Evolutionary conservation across 2,888 invertebrate genomes (phyloP).

Genomic region (Lycaena phlaeas): DNA sequence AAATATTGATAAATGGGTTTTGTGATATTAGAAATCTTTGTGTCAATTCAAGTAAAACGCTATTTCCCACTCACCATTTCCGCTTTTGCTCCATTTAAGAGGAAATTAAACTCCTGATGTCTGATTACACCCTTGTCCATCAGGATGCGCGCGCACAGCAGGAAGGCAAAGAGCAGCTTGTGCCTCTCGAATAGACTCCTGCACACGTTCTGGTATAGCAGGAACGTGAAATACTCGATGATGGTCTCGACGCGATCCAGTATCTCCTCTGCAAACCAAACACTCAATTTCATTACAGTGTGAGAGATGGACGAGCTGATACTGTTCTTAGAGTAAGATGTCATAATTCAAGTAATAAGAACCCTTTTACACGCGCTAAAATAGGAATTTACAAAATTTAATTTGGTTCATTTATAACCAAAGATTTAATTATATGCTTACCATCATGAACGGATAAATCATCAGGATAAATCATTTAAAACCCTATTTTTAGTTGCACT

Average conservation of each 20-base stretch:
- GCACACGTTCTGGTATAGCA: conserved; percentile 89
- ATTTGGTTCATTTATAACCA: no score
- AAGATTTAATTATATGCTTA: no score
- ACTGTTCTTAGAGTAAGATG: background rate
- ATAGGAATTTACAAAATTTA: no score
- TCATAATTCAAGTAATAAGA: background rate
- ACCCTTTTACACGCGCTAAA: no score
- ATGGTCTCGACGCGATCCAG: conserved; percentile 83
- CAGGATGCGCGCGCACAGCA: conserved; percentile 79
- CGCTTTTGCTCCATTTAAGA: conserved; percentile 82
- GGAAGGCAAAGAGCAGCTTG: conserved; percentile 88
- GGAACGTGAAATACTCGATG: conserved; percentile 86
- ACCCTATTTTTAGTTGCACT: no score
- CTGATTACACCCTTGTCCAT: conserved; percentile 75
- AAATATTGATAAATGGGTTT: no score
- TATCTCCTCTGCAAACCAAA: conserved; percentile 72
- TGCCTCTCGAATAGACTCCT: conserved; percentile 92
- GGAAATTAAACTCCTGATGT: conserved; percentile 79
- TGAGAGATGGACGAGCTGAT: no score
- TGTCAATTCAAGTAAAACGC: no score
- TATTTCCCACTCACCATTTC: no score
- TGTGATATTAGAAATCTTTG: no score
- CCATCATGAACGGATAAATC: no score
- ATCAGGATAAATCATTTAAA: no score
- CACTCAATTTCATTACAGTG: background rate